These are phyloP conservation scores for Lithobates sylvaticus DNA, from an alignment of 2,797 vertebrate species.

Conservation along the genomic window DNA sequence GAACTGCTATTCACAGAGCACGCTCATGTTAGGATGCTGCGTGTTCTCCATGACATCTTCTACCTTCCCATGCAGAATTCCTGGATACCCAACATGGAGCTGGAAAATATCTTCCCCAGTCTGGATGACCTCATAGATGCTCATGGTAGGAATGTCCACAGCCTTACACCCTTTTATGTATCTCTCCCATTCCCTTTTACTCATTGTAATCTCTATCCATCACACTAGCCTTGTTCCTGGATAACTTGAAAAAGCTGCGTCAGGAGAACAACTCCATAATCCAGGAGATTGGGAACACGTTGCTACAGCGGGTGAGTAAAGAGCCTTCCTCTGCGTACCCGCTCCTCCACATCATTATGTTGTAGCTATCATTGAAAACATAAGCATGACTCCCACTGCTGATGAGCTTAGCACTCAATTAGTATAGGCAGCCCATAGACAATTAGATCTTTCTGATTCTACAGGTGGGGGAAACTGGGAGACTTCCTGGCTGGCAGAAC, in stretches of 20 bases:
- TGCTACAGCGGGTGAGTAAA: slow-evolving; percentile 84
- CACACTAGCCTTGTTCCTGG: slow-evolving; percentile 81
- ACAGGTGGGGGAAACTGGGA: too few relatives aligned
- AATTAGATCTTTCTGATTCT: too few relatives aligned
- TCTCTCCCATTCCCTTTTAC: background rate
- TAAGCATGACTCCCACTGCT: too few relatives aligned
- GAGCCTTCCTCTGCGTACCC: too few relatives aligned
- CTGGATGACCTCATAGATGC: slow-evolving; percentile 90
- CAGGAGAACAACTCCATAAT: slow-evolving; percentile 82
- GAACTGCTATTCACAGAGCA: slow-evolving; percentile 92
- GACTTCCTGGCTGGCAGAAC: too few relatives aligned
- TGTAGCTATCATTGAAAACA: too few relatives aligned
- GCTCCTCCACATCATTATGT: too few relatives aligned
- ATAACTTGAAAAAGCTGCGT: slow-evolving; percentile 86
- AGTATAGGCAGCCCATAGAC: too few relatives aligned
- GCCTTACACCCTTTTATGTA: background rate
- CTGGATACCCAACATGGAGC: slow-evolving; percentile 76
- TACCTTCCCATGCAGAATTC: slow-evolving; percentile 80
- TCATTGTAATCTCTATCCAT: background rate
- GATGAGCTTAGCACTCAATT: too few relatives aligned
- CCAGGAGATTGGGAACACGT: slow-evolving; percentile 81
- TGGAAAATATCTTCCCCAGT: slow-evolving; percentile 86
- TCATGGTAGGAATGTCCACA: slow-evolving; percentile 81
- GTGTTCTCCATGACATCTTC: slow-evolving; percentile 89
- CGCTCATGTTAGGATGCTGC: slow-evolving; percentile 90